A percentile compares a stretch with the other conserved stretches of the same genome.
Conservation (phyloP, 2,797 vertebrate species). For the Sebastes baramenuke region DNA sequence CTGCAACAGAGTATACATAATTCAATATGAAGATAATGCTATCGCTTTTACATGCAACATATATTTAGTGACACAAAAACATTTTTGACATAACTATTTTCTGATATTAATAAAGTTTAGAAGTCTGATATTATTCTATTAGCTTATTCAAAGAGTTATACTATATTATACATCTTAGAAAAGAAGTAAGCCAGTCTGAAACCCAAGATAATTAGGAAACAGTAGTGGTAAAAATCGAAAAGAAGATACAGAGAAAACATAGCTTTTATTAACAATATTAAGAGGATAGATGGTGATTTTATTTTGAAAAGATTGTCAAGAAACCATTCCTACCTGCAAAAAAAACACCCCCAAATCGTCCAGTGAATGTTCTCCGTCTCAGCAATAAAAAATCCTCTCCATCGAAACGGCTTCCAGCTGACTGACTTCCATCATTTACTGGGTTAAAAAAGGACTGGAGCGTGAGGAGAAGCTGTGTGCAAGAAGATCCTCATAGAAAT, state of each 20-base stretch:
- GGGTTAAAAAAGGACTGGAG: neutral
- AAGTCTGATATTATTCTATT: neutral
- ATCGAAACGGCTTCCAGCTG: slow-evolving; percentile 19
- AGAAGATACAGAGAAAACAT: neutral
- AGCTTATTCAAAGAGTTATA: neutral
- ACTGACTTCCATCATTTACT: slow-evolving; percentile 51
- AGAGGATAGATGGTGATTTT: neutral
- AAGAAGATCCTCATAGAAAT: slow-evolving; percentile 8
- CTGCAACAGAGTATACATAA: neutral
- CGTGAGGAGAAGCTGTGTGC: neutral
- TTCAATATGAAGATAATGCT: neutral
- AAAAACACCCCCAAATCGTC: neutral
- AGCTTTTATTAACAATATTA: neutral
- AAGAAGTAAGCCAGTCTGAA: neutral
- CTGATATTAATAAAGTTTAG: neutral
- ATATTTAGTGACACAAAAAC: neutral
- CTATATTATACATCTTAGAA: neutral
- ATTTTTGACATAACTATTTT: neutral
- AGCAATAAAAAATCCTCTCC: slow-evolving; percentile 4
- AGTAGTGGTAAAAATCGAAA: neutral
- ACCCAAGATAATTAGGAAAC: neutral
- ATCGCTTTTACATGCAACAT: neutral
- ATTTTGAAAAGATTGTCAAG: neutral
- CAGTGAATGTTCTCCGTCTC: neutral
- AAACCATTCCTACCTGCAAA: slow-evolving; percentile 57